Base-by-base conservation (phyloP, 1,140 invertebrate genomes). In the Bicyclus anynana region DNA sequence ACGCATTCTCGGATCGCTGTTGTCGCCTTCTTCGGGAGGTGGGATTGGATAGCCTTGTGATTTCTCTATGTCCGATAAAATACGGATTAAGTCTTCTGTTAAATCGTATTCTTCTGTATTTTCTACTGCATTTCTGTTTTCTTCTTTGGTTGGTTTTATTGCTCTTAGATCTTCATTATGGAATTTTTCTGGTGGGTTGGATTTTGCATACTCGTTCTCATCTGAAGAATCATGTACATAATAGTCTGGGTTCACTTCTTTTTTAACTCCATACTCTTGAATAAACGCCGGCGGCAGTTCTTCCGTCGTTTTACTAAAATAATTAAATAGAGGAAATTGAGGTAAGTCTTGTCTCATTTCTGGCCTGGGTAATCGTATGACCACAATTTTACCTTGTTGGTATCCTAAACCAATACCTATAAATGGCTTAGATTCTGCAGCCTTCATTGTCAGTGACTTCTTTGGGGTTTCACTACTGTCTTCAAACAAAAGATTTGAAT, bases 341-440 rank as follows among this genome's bases (percentile, higher is more conserved):
- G 83, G 74, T 53, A 66, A 59, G 53, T 74, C 65, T 33, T 74
- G 59, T 72, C 71, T 73, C 17, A 67, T 78, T 72, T 82, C 72
- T 48, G 72, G 64, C 29, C 65, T 65, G 17, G 84, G 81, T 53
- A 86, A 52, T 73, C 85, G 82, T 65, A 88, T 80, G 52, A 80
- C 72, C 65, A 88, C 80, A 48, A 77, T 76, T 82, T 84, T 88
- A 84, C 84, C 83, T 84, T 86, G 72, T 61, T 88, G 84, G 52
- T 88, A 88, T 72, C 83, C 84, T 46, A 88, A 77, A 13, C 84
- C 84, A 10, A 80, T 81, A 12, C 84, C 84, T 50, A 80, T 69
- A 54, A 88, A 88, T 14, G 84, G 84, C 67, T 84, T 80, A 29
- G 78, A 84, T 62, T 81, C 84, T 9, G 51, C 50, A n/a, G 78